Evolutionary conservation across 2,113 vertebrate species (phyloP), one percentile per base, ranked within the genome.

Genomic region (Thunnus maccoyii): DNA sequence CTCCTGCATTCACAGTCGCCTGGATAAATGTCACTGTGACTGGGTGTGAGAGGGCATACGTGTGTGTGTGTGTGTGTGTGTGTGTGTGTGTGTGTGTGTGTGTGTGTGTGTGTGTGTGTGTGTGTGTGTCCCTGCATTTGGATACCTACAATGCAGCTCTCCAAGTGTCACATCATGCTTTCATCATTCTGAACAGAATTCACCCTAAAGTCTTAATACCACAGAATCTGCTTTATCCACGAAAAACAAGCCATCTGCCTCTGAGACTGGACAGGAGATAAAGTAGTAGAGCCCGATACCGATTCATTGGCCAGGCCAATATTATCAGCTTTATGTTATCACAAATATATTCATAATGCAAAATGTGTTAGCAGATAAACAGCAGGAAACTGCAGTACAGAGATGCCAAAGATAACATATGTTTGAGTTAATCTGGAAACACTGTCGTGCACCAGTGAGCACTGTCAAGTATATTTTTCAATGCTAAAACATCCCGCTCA

Each of bases 261-360:
- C 67, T n/a, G 82, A 83, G 83, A 89, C 88, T 80, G 88, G 48
- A 72, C 41, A n/a, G 30, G 30, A 72, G 60, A 82, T 78, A 66
- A 63, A 78, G 69, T 16, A 14, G 54, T 0, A 52, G 52, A 78
- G 84, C 46, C 25, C 32, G 58, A 62, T 18, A 51, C 44, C 4
- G 72, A 73, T 81, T 74, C 80, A 83, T 50, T 12, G 52, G 54
- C 48, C 4, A 25, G 52, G n/a, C 25, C 58, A 69, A 69, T 57
- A 54, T 67, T 60, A 80, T 60, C 51, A 70, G 44, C 16, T 41
- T 80, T 17, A 54, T 20, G n/a, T 36, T 3, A 12, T 5, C 3
- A 22, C 52, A 44, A 55, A 72, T 68, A 56, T 25, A 55, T 55
- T 3, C 16, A 62, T 30, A 60, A 3, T 46, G 32, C 22, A 30